A percentile compares a stretch with the other conserved stretches of the same genome.
Conservation (phyloP, 2,888 invertebrate species). For the Plutella xylostella region DNA sequence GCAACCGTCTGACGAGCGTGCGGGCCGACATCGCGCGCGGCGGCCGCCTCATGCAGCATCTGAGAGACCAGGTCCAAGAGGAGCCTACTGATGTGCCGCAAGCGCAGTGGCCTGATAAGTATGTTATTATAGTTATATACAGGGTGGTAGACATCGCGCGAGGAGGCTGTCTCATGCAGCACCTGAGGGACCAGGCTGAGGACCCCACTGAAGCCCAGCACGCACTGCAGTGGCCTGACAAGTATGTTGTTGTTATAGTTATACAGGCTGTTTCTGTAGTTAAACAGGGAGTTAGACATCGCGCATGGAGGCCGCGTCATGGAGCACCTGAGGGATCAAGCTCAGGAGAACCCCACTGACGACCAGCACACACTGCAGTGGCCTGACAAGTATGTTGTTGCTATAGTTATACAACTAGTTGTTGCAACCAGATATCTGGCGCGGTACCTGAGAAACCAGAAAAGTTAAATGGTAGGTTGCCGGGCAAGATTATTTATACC, state of each 20-base stretch:
- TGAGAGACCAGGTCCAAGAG: slow-evolving; percentile 72
- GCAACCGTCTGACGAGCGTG: slow-evolving; percentile 86
- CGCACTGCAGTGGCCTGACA: not conserved
- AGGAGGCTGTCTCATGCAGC: not conserved
- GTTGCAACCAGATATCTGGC: too few relatives aligned
- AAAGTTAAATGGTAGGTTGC: too few relatives aligned
- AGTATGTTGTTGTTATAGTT: not conserved
- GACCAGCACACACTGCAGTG: not conserved
- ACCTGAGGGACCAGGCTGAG: too few relatives aligned
- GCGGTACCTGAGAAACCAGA: too few relatives aligned
- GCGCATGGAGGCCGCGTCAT: too few relatives aligned
- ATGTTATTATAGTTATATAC: slow-evolving; percentile 18
- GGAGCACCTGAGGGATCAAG: too few relatives aligned
- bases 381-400: not conserved
- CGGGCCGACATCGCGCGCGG: slow-evolving; percentile 86
- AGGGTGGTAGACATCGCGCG: not conserved
- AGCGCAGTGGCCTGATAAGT: slow-evolving; percentile 70
- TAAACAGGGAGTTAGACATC: too few relatives aligned
- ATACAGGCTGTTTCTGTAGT: too few relatives aligned
- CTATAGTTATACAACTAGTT: too few relatives aligned
- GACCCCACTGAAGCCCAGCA: too few relatives aligned
- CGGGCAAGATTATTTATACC: too few relatives aligned
- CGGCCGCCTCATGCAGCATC: slow-evolving; percentile 85
- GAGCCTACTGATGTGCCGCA: slow-evolving; percentile 44
- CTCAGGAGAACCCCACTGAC: too few relatives aligned